Conservation (phyloP, 2,113 vertebrate genomes). For the Lathamus discolor region DNA sequence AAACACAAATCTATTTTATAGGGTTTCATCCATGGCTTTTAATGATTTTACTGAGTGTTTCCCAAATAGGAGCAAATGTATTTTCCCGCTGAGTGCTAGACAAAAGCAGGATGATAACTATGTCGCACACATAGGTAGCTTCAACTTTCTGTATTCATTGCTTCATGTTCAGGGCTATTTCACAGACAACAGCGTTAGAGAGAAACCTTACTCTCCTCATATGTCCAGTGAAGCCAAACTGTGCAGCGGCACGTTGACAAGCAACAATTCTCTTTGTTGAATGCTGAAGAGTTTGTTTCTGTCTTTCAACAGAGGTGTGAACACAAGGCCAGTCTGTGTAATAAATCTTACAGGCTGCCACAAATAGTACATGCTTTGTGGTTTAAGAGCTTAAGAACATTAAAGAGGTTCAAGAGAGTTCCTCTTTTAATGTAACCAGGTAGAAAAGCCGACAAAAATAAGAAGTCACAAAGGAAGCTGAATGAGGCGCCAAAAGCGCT, state of each 20-base stretch:
- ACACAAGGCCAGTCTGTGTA: neutral
- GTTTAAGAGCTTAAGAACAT: conserved; percentile 30
- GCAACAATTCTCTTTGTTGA: neutral
- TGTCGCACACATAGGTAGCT: neutral
- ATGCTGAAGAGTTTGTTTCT: conserved; percentile 12
- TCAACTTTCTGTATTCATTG: neutral
- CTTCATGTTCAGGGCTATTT: neutral
- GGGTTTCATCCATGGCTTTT: conserved; percentile 7
- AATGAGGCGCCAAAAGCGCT: neutral
- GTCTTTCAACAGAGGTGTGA: conserved; percentile 52
- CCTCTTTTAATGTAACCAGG: neutral
- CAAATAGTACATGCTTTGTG: neutral
- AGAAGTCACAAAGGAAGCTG: neutral
- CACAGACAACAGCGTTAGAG: neutral
- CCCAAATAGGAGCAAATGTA: neutral
- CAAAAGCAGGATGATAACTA: neutral
- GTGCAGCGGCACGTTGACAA: neutral
- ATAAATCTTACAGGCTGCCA: conserved; percentile 36
- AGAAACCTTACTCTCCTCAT: neutral
- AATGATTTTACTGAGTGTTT: neutral
- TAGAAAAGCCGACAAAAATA: neutral
- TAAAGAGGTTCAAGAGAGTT: neutral
- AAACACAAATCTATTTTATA: conserved; percentile 18
- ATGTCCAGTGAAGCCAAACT: neutral
- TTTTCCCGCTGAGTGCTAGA: neutral